A percentile compares a stretch with the other conserved stretches of the same genome.
Evolutionary conservation across 2,113 vertebrate genomes (phyloP).

Genomic region (Chunga burmeisteri): DNA sequence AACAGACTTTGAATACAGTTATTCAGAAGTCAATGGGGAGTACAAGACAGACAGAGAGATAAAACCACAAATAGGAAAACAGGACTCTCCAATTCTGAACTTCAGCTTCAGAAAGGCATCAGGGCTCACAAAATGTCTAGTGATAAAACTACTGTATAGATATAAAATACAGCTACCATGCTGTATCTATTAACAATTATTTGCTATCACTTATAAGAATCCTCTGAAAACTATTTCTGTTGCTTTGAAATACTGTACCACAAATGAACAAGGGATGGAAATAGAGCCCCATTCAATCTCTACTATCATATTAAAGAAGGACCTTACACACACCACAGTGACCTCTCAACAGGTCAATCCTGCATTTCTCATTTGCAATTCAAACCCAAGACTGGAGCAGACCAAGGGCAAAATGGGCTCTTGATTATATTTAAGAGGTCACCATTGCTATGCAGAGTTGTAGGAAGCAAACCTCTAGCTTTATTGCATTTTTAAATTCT

Average conservation of each 20-base stretch:
- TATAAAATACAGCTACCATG: conserved; percentile 65
- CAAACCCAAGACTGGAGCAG: conserved; percentile 76
- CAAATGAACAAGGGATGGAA: conserved; percentile 76
- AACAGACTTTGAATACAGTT: background rate
- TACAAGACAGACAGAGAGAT: background rate
- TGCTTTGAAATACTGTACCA: conserved; percentile 76
- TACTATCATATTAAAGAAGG: conserved; percentile 76
- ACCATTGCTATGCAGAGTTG: conserved; percentile 77
- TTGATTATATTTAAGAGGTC: conserved; percentile 81
- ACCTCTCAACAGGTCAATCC: conserved; percentile 77
- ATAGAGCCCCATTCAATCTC: conserved; percentile 73
- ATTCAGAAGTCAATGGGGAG: background rate
- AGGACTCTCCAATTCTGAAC: background rate
- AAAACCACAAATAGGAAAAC: background rate
- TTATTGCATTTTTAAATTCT: conserved; percentile 75
- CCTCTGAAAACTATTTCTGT: conserved; percentile 73
- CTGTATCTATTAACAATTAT: conserved; percentile 72
- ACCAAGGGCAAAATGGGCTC: conserved; percentile 77
- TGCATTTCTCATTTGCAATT: conserved; percentile 81
- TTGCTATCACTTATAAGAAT: conserved; percentile 71
- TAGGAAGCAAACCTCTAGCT: conserved; percentile 72
- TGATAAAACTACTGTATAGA: background rate
- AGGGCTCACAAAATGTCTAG: background rate
- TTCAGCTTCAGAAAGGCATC: background rate
- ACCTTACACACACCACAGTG: conserved; percentile 71